Base-by-base conservation (phyloP, 2,888 invertebrate genomes). In the Papilio gigon region DNA sequence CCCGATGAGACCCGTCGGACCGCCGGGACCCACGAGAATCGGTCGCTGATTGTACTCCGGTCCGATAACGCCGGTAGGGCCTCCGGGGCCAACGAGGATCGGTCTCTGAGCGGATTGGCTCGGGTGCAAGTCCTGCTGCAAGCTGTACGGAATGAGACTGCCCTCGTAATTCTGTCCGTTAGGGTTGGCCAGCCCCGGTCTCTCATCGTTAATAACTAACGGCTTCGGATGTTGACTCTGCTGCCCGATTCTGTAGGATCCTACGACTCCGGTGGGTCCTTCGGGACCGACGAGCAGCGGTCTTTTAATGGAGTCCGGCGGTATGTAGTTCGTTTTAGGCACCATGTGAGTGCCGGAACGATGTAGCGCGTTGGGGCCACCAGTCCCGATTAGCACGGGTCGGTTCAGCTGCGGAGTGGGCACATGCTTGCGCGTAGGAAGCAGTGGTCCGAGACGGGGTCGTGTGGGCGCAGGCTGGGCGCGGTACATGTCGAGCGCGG, bases 61-160 rank as follows among this genome's bases (percentile, higher is more conserved):
- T 37, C 87, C 90, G 58, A 89, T 81, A 25, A 87, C 79, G 44
- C 92, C 92, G 0, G 91, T 91, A 1, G 93, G 92, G n/a, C 93
- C 93, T 0, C 85, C 87, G 1, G 91, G 92, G 12, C 90, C 89
- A 0, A 86, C 85, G 14, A 90, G 77, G 50, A 93, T 42, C 6
- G 80, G 79, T 42, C 79, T 72, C 68, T 84, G 86, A 11, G 73
- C 74, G 9, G 74, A 70, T 47, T 70, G 72, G 30, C 72, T 76
- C 47, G 70, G 71, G 25, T 62, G 60, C 30, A 72, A 42, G 20
- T 76, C 75, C 67, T 69, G 59, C 11, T 30, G 44, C n/a, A 60
- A 14, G 1, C 33, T 53, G 33, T 65, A 1, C 87, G 87, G 0
- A 92, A 58, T 42, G 67, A 30, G 27, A 65, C 67, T 30, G 62